Evolutionary conservation across 2,888 invertebrate species (phyloP).

Genomic region (Patella pellucida): DNA sequence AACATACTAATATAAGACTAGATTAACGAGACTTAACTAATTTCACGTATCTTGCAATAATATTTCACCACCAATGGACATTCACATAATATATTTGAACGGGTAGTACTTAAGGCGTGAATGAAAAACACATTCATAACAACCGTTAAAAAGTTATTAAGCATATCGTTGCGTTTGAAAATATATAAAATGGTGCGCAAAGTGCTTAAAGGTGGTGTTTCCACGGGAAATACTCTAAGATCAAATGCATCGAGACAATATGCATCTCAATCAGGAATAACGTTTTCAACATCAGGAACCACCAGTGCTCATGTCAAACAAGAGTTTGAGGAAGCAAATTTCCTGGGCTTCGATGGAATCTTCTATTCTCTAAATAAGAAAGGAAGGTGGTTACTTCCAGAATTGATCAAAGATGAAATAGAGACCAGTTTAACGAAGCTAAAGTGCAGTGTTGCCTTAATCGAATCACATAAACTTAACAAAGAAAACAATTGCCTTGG

Average conservation of each 20-base stretch:
- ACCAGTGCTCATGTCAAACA: not conserved
- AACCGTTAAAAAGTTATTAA: too few relatives aligned
- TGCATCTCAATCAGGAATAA: not conserved
- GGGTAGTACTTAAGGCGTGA: too few relatives aligned
- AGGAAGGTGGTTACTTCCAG: conserved; percentile 52
- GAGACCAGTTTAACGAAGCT: not conserved
- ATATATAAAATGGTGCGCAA: not conserved
- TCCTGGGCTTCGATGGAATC: not conserved
- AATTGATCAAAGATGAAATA: conserved; percentile 41
- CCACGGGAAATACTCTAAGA: not conserved
- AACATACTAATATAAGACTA: too few relatives aligned
- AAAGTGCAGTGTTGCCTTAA: not conserved
- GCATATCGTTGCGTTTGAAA: too few relatives aligned
- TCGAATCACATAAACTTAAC: not conserved
- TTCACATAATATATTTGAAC: too few relatives aligned
- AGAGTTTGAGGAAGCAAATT: not conserved
- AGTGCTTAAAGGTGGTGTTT: not conserved
- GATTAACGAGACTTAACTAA: too few relatives aligned
- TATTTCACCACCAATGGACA: too few relatives aligned
- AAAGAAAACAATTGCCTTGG: not conserved
- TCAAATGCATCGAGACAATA: not conserved
- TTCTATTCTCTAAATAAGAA: conserved; percentile 53
- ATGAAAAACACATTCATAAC: too few relatives aligned
- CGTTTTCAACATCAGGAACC: not conserved
- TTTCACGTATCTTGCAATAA: too few relatives aligned